Percentiles rank a stretch among this genome's conserved stretches.
These are phyloP conservation scores for Montipora capricornis DNA, from an alignment of 64 coral and sea anemone genomes.

Conservation along the genomic window DNA sequence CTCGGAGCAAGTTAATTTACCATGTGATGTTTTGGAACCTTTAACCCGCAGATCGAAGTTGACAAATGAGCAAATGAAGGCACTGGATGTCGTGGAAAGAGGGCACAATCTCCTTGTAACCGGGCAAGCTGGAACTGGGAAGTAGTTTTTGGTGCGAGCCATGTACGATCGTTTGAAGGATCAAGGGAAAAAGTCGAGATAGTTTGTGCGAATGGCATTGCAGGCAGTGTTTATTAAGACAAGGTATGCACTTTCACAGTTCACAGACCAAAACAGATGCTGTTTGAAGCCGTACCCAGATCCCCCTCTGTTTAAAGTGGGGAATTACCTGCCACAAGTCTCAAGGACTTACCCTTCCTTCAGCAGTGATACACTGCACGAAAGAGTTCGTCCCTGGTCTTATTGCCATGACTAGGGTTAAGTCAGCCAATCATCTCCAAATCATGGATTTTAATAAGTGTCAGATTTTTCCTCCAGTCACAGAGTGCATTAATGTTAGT, in stretches of 20 bases:
- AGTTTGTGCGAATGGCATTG: conserved; percentile 59
- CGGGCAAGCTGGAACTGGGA: conserved; percentile 53
- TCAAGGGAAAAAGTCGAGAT: conserved; percentile 4
- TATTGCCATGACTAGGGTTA: conserved; percentile 14
- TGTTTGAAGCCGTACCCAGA: not conserved
- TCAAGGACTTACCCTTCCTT: conserved; percentile 32
- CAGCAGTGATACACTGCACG: conserved; percentile 26
- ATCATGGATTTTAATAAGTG: too few relatives aligned
- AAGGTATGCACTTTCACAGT: not conserved
- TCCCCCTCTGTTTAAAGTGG: conserved; percentile 1
- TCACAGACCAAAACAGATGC: not conserved
- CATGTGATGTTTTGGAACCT: too few relatives aligned
- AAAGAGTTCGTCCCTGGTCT: conserved; percentile 38
- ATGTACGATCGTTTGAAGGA: not conserved
- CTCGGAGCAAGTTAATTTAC: too few relatives aligned
- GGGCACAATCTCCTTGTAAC: conserved; percentile 49
- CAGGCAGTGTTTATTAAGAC: not conserved
- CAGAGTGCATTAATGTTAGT: too few relatives aligned
- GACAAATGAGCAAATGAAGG: conserved; percentile 8
- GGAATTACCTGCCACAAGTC: conserved; percentile 47
- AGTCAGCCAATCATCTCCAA: too few relatives aligned
- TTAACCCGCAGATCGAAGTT: not conserved
- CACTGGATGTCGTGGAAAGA: not conserved
- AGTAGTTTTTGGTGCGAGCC: conserved; percentile 16
- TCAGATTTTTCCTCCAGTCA: too few relatives aligned